These are phyloP conservation scores for Junonia oenone DNA, from an alignment of 2,888 invertebrate species.

Conservation along the genomic window DNA sequence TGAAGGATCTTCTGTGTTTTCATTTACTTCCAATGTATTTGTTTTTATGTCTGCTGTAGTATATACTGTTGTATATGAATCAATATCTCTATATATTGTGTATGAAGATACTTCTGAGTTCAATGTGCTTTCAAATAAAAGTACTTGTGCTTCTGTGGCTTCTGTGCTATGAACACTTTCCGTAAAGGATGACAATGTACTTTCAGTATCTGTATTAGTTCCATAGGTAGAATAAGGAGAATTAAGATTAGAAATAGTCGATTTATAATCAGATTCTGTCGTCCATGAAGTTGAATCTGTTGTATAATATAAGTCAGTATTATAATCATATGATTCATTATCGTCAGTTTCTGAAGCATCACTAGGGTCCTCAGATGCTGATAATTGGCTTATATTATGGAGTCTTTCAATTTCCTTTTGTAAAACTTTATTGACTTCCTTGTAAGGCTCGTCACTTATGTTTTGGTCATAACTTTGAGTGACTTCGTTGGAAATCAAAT, in stretches of 20 bases:
- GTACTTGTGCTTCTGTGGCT: neutral
- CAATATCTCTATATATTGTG: neutral
- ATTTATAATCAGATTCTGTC: neutral
- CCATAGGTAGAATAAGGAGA: neutral
- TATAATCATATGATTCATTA: conserved; percentile 36
- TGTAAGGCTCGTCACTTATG: conserved; percentile 14
- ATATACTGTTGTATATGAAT: neutral
- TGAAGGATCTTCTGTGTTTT: neutral
- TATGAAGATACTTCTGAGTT: neutral
- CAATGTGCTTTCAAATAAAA: conserved; percentile 3
- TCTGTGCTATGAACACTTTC: neutral
- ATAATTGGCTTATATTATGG: conserved; percentile 36
- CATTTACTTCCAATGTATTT: neutral
- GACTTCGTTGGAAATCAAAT: neutral
- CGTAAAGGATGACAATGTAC: neutral
- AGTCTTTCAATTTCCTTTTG: conserved; percentile 42
- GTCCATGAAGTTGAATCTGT: conserved; percentile 5
- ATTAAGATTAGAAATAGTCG: conserved; percentile 4
- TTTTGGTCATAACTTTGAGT: conserved; percentile 22
- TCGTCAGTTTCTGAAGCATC: conserved; percentile 34
- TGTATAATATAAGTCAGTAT: conserved; percentile 15
- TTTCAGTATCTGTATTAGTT: conserved; percentile 1
- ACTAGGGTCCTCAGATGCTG: conserved; percentile 17
- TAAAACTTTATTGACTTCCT: conserved; percentile 33
- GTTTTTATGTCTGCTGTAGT: neutral